Evolutionary conservation across 1,140 invertebrate species (phyloP).

Genomic region (Penaeus chinensis): DNA sequence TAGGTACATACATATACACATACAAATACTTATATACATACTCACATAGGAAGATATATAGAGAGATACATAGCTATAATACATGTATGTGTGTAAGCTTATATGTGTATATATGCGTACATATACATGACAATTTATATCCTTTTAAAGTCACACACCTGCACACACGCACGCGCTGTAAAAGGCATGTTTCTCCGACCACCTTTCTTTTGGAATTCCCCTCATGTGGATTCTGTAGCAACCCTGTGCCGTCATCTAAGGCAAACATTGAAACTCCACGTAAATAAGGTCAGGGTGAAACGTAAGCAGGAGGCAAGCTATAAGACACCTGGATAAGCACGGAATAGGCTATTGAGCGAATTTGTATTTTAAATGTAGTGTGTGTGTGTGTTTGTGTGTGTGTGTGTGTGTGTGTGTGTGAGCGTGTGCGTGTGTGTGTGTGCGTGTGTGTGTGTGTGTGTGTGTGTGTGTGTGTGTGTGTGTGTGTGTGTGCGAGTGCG

Average conservation of each 20-base stretch:
- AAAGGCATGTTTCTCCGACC: neutral
- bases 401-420: neutral
- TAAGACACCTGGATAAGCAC: too few relatives aligned
- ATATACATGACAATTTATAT: neutral
- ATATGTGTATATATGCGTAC: neutral
- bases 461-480: conserved; percentile 22
- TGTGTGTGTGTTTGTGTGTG: neutral
- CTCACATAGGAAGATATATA: neutral
- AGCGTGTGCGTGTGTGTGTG: neutral
- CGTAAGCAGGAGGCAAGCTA: too few relatives aligned
- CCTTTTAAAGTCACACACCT: neutral
- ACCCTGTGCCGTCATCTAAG: too few relatives aligned
- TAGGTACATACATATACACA: conserved; percentile 5
- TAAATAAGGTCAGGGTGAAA: too few relatives aligned
- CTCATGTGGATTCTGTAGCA: too few relatives aligned
- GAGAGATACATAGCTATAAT: neutral
- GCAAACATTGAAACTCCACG: too few relatives aligned
- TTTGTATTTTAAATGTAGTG: neutral
- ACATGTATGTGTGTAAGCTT: neutral
- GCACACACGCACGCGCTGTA: neutral
- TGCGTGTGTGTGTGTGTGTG: neutral
- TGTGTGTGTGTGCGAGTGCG: conserved; percentile 6
- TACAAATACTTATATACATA: conserved; percentile 1
- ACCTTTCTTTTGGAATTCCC: neutral
- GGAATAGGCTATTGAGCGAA: neutral